phyloP scores from a whole-genome alignment of 2,888 invertebrate species.

The Leptinotarsa rubiginosa region DNA sequence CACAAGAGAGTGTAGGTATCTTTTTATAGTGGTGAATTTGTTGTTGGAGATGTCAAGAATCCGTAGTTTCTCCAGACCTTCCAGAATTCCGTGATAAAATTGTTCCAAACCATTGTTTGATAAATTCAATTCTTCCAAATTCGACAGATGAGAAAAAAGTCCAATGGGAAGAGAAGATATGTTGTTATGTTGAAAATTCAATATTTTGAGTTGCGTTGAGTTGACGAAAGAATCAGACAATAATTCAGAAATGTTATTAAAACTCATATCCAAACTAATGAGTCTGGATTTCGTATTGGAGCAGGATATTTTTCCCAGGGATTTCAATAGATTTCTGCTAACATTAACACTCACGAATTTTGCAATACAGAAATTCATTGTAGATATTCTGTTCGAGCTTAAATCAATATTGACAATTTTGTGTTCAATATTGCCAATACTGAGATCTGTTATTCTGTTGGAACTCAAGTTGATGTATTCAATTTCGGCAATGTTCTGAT shows the following conservation, averaged over 20 bases:
- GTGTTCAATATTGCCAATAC: neutral
- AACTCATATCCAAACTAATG: slow-evolving; percentile 8
- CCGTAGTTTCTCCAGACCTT: slow-evolving; percentile 25
- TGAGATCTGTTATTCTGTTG: neutral
- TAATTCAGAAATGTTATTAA: slow-evolving; percentile 12
- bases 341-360: neutral
- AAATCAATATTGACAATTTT: neutral
- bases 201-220: neutral
- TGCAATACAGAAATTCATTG: neutral
- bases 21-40: slow-evolving; percentile 23
- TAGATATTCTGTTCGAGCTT: neutral
- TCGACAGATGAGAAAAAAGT: slow-evolving; percentile 24
- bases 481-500: neutral
- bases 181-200: slow-evolving; percentile 32
- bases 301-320: neutral
- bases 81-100: slow-evolving; percentile 35
- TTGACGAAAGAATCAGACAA: neutral
- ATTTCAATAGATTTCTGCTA: slow-evolving; percentile 3
- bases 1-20: slow-evolving; percentile 22
- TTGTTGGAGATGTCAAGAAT: slow-evolving; percentile 34
- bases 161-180: slow-evolving; percentile 25
- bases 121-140: slow-evolving; percentile 30
- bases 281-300: neutral
- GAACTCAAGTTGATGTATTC: neutral
- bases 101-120: slow-evolving; percentile 28